Evolutionary conservation across 2,113 vertebrate species (phyloP).

Genomic region (Mixornis gularis): DNA sequence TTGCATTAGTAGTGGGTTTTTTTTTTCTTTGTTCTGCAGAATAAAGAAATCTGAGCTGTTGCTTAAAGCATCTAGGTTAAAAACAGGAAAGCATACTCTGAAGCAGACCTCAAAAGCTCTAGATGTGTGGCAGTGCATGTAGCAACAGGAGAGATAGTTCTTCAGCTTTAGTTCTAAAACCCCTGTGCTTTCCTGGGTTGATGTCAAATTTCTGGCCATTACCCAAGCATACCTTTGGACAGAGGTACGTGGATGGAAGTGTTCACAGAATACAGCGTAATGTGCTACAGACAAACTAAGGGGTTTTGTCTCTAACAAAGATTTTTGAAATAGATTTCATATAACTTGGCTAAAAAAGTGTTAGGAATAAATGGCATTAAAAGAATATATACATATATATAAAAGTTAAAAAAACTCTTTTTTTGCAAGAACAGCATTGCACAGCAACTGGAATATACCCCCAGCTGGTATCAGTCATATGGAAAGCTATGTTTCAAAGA

Average conservation of each 20-base stretch:
- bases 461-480: not conserved
- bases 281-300: not conserved
- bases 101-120: not conserved
- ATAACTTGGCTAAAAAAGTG: not conserved
- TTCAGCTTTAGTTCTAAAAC: not conserved
- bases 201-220: not conserved
- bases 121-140: not conserved
- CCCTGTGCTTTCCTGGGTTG: not conserved
- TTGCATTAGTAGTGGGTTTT: not conserved
- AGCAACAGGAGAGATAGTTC: not conserved
- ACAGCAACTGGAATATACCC: not conserved
- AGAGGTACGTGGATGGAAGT: not conserved
- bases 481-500: not conserved
- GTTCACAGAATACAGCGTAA: not conserved
- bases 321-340: not conserved
- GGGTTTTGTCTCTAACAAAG: not conserved
- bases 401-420: no score
- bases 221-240: not conserved
- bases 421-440: not conserved
- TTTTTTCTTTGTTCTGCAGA: not conserved
- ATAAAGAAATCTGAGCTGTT: not conserved
- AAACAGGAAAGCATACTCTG: not conserved
- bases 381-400: fast-evolving
- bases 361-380: not conserved
- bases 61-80: not conserved